Conservation (phyloP, 2,797 vertebrate genomes). For the Crenichthys baileyi region DNA sequence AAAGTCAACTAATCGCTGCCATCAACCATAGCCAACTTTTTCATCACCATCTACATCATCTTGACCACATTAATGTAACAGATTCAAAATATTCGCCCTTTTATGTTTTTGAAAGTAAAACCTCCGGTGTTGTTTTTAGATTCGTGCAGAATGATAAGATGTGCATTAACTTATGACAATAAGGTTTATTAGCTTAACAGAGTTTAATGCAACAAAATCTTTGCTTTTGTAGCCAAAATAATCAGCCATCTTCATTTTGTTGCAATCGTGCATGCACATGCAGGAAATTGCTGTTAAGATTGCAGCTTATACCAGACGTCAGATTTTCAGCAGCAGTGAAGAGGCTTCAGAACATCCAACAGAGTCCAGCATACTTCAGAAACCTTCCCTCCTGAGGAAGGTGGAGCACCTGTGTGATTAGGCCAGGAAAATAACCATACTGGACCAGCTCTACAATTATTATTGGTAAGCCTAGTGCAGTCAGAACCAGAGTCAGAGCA, state of each 20-base stretch:
- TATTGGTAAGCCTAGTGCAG: too few relatives aligned
- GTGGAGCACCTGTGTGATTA: too few relatives aligned
- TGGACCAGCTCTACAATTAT: too few relatives aligned
- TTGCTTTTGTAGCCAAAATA: background rate
- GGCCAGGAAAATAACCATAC: too few relatives aligned
- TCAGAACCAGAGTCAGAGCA: too few relatives aligned
- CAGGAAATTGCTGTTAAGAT: background rate
- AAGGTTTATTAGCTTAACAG: background rate
- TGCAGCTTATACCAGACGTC: background rate
- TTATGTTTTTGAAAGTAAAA: background rate
- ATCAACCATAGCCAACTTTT: background rate
- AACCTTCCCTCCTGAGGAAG: too few relatives aligned
- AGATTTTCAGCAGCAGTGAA: too few relatives aligned
- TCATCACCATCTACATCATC: slow-evolving; percentile 3
- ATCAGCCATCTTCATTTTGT: background rate
- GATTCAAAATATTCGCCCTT: background rate
- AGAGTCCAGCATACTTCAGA: too few relatives aligned
- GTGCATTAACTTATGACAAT: background rate
- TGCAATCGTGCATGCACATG: background rate
- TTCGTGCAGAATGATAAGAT: background rate
- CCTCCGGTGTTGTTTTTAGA: background rate
- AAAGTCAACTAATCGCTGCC: slow-evolving; percentile 1
- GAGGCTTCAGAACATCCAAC: too few relatives aligned
- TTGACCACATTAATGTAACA: background rate
- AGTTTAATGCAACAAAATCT: background rate